Base-by-base conservation (phyloP, 2,888 invertebrate genomes). In the Ochropacha duplaris region DNA sequence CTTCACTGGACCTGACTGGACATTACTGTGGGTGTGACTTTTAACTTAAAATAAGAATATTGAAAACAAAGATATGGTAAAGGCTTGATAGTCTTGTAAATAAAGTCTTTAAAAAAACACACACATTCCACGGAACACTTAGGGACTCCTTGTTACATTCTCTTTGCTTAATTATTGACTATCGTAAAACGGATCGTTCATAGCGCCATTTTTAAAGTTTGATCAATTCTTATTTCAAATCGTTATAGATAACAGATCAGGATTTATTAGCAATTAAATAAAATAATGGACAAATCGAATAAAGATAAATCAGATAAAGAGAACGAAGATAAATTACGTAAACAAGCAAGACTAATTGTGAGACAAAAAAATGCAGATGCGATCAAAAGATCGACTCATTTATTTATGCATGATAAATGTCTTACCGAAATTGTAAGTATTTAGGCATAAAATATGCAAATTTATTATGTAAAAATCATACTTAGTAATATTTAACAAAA, bases 341-440 rank as follows among this genome's bases (percentile, higher is more conserved):
- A 85, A 65, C 79, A 89, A 78, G 91, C 90, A 2, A 90, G 84
- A 70, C 86, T 81, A 68, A 69, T 92, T 16, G 66, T 84, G 9
- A 82, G 73, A 57, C 82, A 83, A 58, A 90, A 84, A 72, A 71
- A 70, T 64, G 69, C 67, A 6, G 76, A 83, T 22, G 59, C 68
- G 11, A 69, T 79, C 34, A 87, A 86, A 73, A 82, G 81, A 69
- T 81, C 80, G 9, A 91, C 92, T 3, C 92, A 92, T 83, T 74
- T 95, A 54, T 94, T 94, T 77, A 88, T 94, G 87, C 94, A 95
- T 68, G 94, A 94, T 61, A 94, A 94, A 83, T 87, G 83, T 62
- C 84, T 95, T 6, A 84, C 84, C 49, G 87, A 88, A 71, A 94
- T 95, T 64, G 95, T 95, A 85, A 92, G 94, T 88, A 55, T 28